Conservation (phyloP, 2,797 vertebrate genomes). For the Ctenosaura bakeri region DNA sequence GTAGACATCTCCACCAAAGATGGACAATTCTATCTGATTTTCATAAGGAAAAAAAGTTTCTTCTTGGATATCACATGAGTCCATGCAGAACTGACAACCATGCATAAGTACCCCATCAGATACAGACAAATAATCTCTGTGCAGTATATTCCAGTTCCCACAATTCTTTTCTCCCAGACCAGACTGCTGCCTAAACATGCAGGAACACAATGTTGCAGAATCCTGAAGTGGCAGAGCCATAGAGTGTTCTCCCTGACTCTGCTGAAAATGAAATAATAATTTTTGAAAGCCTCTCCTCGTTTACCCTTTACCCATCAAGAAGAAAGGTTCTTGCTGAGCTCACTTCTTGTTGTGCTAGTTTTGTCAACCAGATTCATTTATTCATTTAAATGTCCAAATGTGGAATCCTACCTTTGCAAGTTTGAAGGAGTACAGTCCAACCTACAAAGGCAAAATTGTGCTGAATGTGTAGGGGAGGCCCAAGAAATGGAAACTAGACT, state of each 20-base stretch:
- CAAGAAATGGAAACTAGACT: not conserved
- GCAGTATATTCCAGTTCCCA: not conserved
- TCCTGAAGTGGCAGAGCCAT: not conserved
- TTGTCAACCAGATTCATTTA: not conserved
- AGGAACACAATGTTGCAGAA: not conserved
- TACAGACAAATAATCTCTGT: not conserved
- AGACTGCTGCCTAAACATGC: not conserved
- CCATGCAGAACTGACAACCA: not conserved
- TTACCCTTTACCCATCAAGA: not conserved
- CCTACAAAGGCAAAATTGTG: not conserved
- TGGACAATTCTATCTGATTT: not conserved
- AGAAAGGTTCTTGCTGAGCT: not conserved
- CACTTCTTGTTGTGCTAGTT: not conserved
- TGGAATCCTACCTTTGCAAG: not conserved
- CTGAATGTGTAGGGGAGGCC: not conserved
- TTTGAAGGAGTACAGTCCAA: not conserved
- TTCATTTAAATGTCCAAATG: not conserved
- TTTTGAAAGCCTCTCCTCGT: too few relatives aligned
- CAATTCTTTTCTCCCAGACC: not conserved
- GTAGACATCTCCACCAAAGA: too few relatives aligned
- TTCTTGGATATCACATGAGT: not conserved
- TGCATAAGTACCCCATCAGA: not conserved
- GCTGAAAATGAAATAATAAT: too few relatives aligned
- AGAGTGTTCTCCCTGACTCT: not conserved
- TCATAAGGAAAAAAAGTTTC: not conserved